Conservation (phyloP, 2,797 vertebrate species). For the Bryconaethiops microstoma region DNA sequence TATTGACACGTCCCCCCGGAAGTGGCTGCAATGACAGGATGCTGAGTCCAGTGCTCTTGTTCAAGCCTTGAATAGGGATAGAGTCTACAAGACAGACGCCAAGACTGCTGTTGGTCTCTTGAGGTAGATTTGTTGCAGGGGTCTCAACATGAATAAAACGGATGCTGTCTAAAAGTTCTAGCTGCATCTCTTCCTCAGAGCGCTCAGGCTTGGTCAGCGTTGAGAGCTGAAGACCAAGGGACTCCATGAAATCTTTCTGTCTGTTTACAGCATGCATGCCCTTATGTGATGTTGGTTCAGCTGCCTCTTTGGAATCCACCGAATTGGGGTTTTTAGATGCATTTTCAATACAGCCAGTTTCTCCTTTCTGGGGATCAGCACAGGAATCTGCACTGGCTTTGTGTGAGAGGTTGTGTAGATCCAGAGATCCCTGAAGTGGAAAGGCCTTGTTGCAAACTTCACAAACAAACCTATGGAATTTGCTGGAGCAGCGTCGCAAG, state of each 20-base stretch:
- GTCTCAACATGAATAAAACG: slow-evolving; percentile 88
- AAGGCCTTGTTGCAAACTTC: slow-evolving; percentile 94
- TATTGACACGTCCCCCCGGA: slow-evolving; percentile 66
- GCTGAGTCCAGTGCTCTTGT: slow-evolving; percentile 82
- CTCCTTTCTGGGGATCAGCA: slow-evolving; percentile 47
- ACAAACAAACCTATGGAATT: slow-evolving; percentile 92
- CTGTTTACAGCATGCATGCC: slow-evolving; percentile 43
- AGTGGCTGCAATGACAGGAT: slow-evolving; percentile 91
- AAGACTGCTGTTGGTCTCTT: slow-evolving; percentile 79
- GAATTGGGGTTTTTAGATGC: slow-evolving; percentile 46
- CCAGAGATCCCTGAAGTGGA: slow-evolving; percentile 87
- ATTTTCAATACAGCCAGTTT: slow-evolving; percentile 36
- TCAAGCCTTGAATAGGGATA: slow-evolving; percentile 76
- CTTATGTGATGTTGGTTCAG: slow-evolving; percentile 47
- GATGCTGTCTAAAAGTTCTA: slow-evolving; percentile 84
- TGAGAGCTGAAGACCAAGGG: slow-evolving; percentile 86
- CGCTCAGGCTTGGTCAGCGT: slow-evolving; percentile 80
- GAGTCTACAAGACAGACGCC: slow-evolving; percentile 85
- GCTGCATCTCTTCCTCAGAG: slow-evolving; percentile 81
- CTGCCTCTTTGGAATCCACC: slow-evolving; percentile 38
- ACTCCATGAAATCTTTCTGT: slow-evolving; percentile 80
- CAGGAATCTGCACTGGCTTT: slow-evolving; percentile 38
- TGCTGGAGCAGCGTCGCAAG: slow-evolving; percentile 91
- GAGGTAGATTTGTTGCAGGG: slow-evolving; percentile 88
- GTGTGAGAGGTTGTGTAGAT: slow-evolving; percentile 82